Percentiles rank a stretch among this genome's conserved stretches.
These are phyloP conservation scores for Canis aureus DNA, from an alignment of 2,113 vertebrate genomes.

Conservation along the genomic window DNA sequence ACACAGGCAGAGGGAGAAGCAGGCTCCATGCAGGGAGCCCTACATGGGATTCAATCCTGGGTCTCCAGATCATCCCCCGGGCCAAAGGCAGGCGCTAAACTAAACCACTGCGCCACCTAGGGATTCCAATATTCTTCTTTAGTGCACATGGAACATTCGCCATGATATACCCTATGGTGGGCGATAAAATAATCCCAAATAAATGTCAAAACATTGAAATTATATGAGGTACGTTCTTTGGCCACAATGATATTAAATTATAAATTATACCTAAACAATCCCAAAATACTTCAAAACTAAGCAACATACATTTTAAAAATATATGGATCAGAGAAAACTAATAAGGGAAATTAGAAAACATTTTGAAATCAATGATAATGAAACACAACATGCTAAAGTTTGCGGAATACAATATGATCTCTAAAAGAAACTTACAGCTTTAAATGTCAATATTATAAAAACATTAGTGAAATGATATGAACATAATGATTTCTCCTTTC, in stretches of 20 bases:
- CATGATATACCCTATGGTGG: background rate
- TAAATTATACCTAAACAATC: background rate
- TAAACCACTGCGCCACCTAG: too few species aligned
- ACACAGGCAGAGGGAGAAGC: too few species aligned
- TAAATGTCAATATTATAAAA: background rate
- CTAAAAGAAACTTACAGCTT: background rate
- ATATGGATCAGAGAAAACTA: background rate
- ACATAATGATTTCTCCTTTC: background rate
- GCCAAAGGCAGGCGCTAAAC: too few species aligned
- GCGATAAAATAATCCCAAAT: background rate
- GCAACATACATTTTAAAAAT: background rate
- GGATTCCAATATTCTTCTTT: background rate
- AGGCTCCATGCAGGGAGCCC: too few species aligned
- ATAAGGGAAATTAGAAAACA: background rate
- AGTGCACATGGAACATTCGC: background rate
- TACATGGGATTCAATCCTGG: too few species aligned
- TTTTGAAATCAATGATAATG: background rate
- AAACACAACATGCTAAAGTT: background rate
- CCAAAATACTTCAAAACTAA: background rate
- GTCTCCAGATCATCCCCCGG: too few species aligned
- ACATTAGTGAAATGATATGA: background rate
- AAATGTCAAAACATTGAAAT: background rate
- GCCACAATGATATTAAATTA: background rate
- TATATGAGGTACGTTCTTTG: background rate
- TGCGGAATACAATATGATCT: background rate